Evolutionary conservation across 2,113 vertebrate genomes (phyloP).

Genomic region (Atractosteus spatula): DNA sequence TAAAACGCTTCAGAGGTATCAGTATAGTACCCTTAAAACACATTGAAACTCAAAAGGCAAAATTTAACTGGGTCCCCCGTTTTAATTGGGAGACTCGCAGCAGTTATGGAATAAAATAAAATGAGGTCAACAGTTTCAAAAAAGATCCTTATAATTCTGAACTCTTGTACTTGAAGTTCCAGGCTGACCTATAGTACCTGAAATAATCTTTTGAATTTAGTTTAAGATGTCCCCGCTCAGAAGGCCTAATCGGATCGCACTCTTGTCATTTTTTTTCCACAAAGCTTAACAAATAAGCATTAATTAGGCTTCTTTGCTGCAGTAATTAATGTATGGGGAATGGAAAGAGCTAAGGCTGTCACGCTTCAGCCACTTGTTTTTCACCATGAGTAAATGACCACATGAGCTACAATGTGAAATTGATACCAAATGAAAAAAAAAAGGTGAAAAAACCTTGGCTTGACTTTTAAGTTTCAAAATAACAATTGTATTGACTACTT

Average conservation of each 20-base stretch:
- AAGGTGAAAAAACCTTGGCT: too few species aligned
- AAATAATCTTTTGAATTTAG: constrained; percentile 16
- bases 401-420: too few species aligned
- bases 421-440: too few species aligned
- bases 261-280: not conserved
- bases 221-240: not conserved
- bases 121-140: constrained; percentile 3
- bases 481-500: too few species aligned
- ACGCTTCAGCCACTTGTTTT: too few species aligned
- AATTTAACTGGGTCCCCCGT: constrained; percentile 6
- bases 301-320: constrained; percentile 12
- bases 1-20: not conserved
- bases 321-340: constrained; percentile 15
- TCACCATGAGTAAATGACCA: too few species aligned
- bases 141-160: constrained; percentile 13
- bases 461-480: too few species aligned
- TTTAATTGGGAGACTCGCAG: constrained; percentile 16
- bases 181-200: not conserved
- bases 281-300: constrained; percentile 4
- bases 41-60: not conserved
- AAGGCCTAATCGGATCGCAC: constrained; percentile 24
- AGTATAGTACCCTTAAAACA: not conserved
- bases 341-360: too few species aligned
- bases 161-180: constrained; percentile 16
- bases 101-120: constrained; percentile 11